phyloP scores from a whole-genome alignment of 2,797 vertebrate genomes.

The Tokudaia muenninki region DNA sequence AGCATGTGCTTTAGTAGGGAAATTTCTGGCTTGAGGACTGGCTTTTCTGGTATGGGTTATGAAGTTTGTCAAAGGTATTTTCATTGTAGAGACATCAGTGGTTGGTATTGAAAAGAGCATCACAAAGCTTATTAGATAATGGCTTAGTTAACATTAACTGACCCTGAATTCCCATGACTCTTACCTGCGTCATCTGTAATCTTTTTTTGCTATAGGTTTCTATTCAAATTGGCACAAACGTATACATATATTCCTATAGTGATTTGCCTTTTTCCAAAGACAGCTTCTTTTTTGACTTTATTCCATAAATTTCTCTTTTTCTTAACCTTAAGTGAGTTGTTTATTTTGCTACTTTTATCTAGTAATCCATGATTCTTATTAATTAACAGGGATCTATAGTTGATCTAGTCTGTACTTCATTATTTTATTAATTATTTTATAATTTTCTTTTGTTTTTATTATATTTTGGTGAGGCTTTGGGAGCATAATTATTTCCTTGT shows the following conservation, averaged over 20 bases:
- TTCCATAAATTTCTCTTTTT: neutral
- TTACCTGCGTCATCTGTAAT: neutral
- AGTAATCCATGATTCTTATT: constrained; percentile 18
- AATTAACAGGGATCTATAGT: neutral
- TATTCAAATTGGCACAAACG: neutral
- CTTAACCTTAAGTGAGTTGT: neutral
- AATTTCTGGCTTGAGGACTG: neutral
- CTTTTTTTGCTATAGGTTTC: neutral
- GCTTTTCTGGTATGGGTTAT: neutral
- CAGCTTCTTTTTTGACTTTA: neutral
- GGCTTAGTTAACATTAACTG: neutral
- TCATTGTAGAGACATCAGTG: neutral
- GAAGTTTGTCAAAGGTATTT: neutral
- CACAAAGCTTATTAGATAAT: neutral
- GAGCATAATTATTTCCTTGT: constrained; percentile 13
- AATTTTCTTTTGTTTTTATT: constrained; percentile 42
- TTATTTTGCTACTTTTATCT: neutral
- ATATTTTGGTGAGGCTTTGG: neutral
- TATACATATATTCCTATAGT: neutral
- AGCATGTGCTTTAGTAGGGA: neutral
- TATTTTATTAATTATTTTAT: constrained; percentile 46
- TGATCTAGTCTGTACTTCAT: neutral
- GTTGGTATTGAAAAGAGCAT: neutral
- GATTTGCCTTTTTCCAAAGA: constrained; percentile 7
- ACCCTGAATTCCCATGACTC: neutral